Base-by-base conservation (phyloP, 2,113 vertebrate genomes). In the Apus apus region DNA sequence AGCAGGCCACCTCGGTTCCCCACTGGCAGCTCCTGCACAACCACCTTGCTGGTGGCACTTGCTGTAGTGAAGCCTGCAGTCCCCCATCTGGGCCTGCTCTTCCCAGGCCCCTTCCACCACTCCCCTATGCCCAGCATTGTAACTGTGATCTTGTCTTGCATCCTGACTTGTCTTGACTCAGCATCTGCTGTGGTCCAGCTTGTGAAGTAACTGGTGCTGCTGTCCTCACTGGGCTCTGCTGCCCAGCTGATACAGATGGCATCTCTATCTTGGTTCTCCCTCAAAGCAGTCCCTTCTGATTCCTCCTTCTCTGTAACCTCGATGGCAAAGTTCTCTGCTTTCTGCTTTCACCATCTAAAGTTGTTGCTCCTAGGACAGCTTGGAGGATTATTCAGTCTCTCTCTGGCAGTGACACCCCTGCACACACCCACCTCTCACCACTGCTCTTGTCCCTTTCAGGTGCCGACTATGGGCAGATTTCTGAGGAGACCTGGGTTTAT, bases 401-500 rank as follows among this genome's bases (percentile, higher is more conserved):
- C 22, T 32, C 22, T 5, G 36, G 66, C 45, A 43, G 34, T 1
- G 38, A 19, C 53, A 2, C 22, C 58, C 60, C 46, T 48, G 46
- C 20, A 48, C 19, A 0, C 57, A 8, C 38, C 46, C 20, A 12
- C 1, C 0, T 32, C 67, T 8, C 16, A 13, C 8, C 4, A 0
- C 13, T 26, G 51, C 73, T 11, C 10, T 4, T 5, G 20, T 50
- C 17, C 64, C 72, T 56, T 14, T 0, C 97, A 99, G 99, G 99
- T 32, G 99, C 99, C 4, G 99, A 99, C 97, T 99, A 99, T 0
- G 99, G 99, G 74, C 99, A 99, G 98, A 99, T 99, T 67, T 99
- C 99, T 0, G 99, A 99, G 97, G 99, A 99, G 97, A 99, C 99
- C 0, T 99, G 99, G 99, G 95, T 97, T 85, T 99, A 99, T 96